Evolutionary conservation across 2,888 invertebrate species (phyloP), one percentile per base, ranked within the genome.

Genomic region (Drosophila cyrtoloma): DNA sequence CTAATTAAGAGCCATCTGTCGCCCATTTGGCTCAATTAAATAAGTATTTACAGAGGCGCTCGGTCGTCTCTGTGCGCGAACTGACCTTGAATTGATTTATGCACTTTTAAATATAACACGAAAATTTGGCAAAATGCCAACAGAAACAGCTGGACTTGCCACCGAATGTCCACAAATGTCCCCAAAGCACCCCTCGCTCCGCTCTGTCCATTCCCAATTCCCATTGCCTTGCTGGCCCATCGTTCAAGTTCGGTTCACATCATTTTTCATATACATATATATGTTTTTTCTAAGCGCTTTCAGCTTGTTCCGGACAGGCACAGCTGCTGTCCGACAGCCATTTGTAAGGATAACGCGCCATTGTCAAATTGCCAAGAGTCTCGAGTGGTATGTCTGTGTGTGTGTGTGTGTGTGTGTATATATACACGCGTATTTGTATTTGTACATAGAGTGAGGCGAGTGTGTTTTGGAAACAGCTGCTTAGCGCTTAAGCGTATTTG

Each of bases 341-440:
- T 89, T 86, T 87, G 82, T 85, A 75, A 81, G 85, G 86, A 82
- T 85, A 89, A 89, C 82, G 81, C 74, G 89, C 76, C 72, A 78
- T 84, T 87, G 86, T 90, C 86, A 87, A 90, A 86, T 87, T 87
- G 86, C 86, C 86, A 87, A 87, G 68, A 75, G 68, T 60, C 44
- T 47, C 47, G 39, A 78, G 37, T 22, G 47, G 58, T 19, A 3
- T 52, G 14, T 22, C 3, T 44, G n/a, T 44, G 6, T 22, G 10
- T 44, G 12, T 44, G n/a, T 42, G 19, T n/a, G 6, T 42, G 3
- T n/a, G 5, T 44, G 0, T 44, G 44, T 22, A 7, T 44, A 5
- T 35, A 14, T 14, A 14, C 14, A 35, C 14, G 22, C 14, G 22
- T 7, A 7, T 22, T 4, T 47, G 22, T 47, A 47, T 47, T 26